Conservation (phyloP, 2,797 vertebrate species). For the Gallinago nigripennis region DNA sequence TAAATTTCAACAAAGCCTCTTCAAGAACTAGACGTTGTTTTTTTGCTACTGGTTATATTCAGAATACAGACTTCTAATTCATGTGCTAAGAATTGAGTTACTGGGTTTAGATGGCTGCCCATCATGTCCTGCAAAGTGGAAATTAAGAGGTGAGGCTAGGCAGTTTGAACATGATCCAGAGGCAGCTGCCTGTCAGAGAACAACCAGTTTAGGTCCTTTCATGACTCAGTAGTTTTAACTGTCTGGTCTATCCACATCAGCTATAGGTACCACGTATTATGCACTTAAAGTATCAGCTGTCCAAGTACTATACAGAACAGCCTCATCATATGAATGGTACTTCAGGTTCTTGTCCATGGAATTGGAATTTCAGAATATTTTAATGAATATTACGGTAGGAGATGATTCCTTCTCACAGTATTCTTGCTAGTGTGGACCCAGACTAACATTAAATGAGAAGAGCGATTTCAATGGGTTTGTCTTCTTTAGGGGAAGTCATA, state of each 20-base stretch:
- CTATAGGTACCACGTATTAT: not conserved
- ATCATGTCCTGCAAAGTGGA: not conserved
- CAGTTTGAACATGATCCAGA: not conserved
- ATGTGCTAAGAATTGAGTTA: not conserved
- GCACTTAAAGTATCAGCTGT: not conserved
- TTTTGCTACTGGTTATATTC: not conserved
- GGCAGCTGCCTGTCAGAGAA: not conserved
- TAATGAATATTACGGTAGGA: not conserved
- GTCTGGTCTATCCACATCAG: not conserved
- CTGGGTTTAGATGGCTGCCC: not conserved
- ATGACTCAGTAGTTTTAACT: not conserved
- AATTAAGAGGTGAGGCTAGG: not conserved
- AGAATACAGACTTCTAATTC: not conserved
- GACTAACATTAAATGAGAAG: not conserved
- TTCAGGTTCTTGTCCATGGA: not conserved
- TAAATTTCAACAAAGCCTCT: not conserved
- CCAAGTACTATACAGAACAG: not conserved
- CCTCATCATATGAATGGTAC: not conserved
- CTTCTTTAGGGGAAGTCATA: not conserved
- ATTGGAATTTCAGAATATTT: not conserved
- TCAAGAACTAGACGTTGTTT: not conserved
- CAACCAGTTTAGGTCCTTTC: not conserved
- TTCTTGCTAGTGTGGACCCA: not conserved
- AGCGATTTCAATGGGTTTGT: not conserved
- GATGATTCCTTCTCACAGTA: not conserved